Percentiles rank a stretch among this genome's conserved stretches.
These are phyloP conservation scores for Galago senegalensis DNA, from an alignment of 2,797 vertebrate genomes.

Conservation along the genomic window DNA sequence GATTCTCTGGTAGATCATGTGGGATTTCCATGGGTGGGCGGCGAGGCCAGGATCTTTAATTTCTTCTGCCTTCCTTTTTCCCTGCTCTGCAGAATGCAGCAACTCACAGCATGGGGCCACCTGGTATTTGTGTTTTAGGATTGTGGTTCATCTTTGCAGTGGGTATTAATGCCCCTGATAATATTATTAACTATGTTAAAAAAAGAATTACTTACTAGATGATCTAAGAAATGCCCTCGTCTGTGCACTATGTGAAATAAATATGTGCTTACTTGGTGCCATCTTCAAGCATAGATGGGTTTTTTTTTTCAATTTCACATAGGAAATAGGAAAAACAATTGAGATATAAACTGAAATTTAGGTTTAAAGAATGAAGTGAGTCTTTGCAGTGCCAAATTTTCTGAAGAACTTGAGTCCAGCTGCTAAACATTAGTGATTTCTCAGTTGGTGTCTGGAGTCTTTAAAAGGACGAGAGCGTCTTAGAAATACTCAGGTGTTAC, in stretches of 20 bases:
- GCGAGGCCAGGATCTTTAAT: neutral
- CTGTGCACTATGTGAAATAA: neutral
- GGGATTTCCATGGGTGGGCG: neutral
- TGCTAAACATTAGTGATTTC: neutral
- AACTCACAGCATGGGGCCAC: neutral
- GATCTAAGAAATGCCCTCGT: neutral
- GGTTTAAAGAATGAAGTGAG: neutral
- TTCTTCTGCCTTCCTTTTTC: neutral
- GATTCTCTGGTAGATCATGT: neutral
- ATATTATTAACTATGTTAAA: neutral
- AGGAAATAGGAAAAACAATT: neutral
- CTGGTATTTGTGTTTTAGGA: neutral
- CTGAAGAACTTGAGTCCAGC: conserved; percentile 35
- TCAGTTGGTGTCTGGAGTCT: neutral
- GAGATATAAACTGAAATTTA: conserved; percentile 13
- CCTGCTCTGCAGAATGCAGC: rapidly evolving
- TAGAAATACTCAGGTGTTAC: neutral
- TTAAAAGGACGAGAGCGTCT: neutral
- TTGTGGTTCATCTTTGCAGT: neutral
- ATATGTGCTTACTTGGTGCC: neutral
- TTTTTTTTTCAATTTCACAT: neutral
- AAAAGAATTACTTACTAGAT: neutral
- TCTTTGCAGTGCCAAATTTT: neutral
- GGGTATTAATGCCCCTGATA: neutral
- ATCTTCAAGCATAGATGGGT: neutral